A percentile compares a stretch with the other conserved stretches of the same genome.
phyloP scores from a whole-genome alignment of 2,797 vertebrate species.

The Gymnothorax reevesii region DNA sequence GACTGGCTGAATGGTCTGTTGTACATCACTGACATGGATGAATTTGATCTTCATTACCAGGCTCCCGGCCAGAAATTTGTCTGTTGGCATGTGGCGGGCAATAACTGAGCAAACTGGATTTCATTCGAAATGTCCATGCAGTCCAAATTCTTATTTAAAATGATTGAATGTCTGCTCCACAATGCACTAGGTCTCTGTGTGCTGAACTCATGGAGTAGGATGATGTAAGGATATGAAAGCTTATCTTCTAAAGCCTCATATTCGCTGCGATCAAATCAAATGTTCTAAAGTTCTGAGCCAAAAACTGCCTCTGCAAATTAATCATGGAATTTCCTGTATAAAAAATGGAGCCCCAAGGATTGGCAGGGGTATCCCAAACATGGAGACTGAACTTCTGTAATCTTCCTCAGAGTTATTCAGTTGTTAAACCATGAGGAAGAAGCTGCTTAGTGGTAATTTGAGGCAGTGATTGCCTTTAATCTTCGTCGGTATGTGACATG shows the following conservation, averaged over 20 bases:
- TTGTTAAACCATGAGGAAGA: neutral
- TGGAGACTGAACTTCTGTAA: neutral
- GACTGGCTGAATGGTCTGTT: neutral
- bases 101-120: neutral
- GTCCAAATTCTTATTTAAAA: neutral
- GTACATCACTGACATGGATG: neutral
- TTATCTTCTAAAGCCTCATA: too few relatives aligned
- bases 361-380: neutral
- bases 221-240: too few relatives aligned
- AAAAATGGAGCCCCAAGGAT: neutral
- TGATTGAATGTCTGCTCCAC: too few relatives aligned
- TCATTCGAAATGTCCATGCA: neutral
- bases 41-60: neutral
- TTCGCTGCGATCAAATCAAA: too few relatives aligned
- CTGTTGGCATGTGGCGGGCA: neutral
- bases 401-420: neutral
- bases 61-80: neutral
- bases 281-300: too few relatives aligned
- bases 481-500: neutral
- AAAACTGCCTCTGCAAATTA: too few relatives aligned
- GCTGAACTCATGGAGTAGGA: too few relatives aligned
- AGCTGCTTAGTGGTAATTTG: neutral
- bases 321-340: neutral
- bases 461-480: neutral
- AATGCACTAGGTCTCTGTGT: neutral